These are phyloP conservation scores for Micrastur ruficollis DNA, from an alignment of 2,797 vertebrate genomes.

Conservation along the genomic window DNA sequence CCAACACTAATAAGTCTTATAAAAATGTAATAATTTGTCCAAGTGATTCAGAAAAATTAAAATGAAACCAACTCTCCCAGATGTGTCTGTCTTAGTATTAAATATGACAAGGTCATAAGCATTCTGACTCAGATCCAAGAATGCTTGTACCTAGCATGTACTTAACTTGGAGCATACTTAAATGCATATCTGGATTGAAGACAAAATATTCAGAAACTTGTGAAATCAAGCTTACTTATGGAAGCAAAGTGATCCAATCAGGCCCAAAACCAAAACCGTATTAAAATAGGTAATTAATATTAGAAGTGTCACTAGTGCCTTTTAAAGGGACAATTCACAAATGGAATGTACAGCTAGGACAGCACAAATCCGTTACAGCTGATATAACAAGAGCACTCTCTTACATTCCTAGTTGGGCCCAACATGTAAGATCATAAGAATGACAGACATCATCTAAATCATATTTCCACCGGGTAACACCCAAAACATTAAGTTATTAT, in stretches of 20 bases:
- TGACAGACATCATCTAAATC: not conserved
- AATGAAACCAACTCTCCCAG: not conserved
- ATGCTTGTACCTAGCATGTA: not conserved
- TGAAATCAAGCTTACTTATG: not conserved
- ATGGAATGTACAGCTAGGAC: not conserved
- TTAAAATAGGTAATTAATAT: not conserved
- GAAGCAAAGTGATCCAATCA: not conserved
- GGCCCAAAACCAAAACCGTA: not conserved
- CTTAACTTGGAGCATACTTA: not conserved
- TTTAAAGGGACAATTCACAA: not conserved
- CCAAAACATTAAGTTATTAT: not conserved
- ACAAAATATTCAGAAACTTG: not conserved
- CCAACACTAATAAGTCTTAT: not conserved
- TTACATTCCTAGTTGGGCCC: not conserved
- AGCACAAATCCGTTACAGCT: not conserved
- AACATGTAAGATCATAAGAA: not conserved
- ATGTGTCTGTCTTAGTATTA: not conserved
- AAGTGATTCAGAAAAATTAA: not conserved
- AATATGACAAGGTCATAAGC: constrained; percentile 2
- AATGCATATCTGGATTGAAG: not conserved
- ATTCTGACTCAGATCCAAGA: not conserved
- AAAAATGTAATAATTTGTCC: not conserved
- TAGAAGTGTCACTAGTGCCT: not conserved
- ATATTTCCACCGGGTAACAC: not conserved
- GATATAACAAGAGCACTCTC: not conserved